A percentile compares a stretch with the other conserved stretches of the same genome.
These are phyloP conservation scores for Porites australiensis DNA, from an alignment of 64 coral and sea anemone genomes.

Conservation along the genomic window DNA sequence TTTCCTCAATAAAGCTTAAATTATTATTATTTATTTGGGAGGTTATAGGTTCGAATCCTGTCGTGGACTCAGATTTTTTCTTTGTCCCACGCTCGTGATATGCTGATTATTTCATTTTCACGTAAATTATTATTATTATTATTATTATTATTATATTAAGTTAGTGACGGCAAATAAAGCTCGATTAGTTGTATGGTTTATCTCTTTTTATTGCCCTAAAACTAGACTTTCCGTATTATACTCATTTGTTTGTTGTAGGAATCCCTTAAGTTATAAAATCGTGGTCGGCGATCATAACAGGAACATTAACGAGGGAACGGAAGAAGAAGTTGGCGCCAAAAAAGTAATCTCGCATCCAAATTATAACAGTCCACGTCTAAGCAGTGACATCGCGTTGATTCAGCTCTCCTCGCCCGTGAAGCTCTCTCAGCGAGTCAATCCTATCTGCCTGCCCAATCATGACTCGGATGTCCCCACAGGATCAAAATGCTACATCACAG, in stretches of 20 bases:
- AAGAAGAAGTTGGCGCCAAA: conserved; percentile 57
- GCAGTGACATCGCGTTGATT: conserved; percentile 85
- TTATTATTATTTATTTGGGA: too few relatives aligned
- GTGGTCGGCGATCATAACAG: conserved; percentile 84
- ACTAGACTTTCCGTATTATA: neutral
- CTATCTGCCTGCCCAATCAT: conserved; percentile 64
- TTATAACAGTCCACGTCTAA: conserved; percentile 52
- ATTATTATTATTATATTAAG: too few relatives aligned
- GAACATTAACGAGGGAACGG: conserved; percentile 71
- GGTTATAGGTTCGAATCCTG: too few relatives aligned
- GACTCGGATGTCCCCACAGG: conserved; percentile 67
- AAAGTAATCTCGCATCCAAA: conserved; percentile 53
- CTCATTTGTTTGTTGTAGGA: neutral
- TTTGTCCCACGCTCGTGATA: too few relatives aligned
- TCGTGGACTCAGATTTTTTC: too few relatives aligned
- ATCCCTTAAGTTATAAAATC: conserved; percentile 59
- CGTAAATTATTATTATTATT: too few relatives aligned
- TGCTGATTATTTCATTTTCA: too few relatives aligned
- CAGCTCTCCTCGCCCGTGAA: conserved; percentile 38
- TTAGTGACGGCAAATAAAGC: too few relatives aligned
- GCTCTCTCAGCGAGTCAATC: conserved; percentile 66
- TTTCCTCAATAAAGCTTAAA: too few relatives aligned
- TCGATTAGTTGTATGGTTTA: too few relatives aligned
- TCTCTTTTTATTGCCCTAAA: neutral
- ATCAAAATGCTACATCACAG: conserved; percentile 77